phyloP scores from a whole-genome alignment of 2,797 vertebrate genomes.

The Zenarchopterus dispar region DNA sequence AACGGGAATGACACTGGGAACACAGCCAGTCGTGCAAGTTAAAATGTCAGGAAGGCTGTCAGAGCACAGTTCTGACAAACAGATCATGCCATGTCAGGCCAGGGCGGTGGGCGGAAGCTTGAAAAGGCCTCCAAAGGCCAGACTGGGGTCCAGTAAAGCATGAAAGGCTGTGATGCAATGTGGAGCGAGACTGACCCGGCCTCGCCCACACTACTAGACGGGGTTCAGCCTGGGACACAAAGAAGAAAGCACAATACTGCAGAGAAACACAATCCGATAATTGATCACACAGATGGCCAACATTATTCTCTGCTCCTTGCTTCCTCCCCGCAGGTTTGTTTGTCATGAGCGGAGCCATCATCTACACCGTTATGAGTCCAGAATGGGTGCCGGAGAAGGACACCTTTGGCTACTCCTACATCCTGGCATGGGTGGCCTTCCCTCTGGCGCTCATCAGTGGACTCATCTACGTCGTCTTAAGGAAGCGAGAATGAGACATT shows the following conservation, averaged over 20 bases:
- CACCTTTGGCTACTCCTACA: slow-evolving; percentile 91
- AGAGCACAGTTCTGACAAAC: slow-evolving; percentile 48
- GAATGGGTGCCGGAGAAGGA: slow-evolving; percentile 78
- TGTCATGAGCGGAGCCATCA: slow-evolving; percentile 92
- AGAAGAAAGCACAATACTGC: background rate
- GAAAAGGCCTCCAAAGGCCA: slow-evolving; percentile 16
- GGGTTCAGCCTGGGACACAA: slow-evolving; percentile 45
- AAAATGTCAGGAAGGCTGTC: slow-evolving; percentile 76
- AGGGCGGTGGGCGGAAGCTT: slow-evolving; percentile 38
- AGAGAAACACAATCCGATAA: slow-evolving; percentile 34
- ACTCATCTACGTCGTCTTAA: slow-evolving; percentile 93
- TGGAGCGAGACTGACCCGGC: slow-evolving; percentile 9
- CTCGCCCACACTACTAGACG: background rate
- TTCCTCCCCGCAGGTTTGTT: slow-evolving; percentile 86
- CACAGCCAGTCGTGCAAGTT: slow-evolving; percentile 48
- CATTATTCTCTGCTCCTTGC: background rate
- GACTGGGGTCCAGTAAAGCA: slow-evolving; percentile 24
- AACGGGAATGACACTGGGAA: slow-evolving; percentile 58
- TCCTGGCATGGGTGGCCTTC: slow-evolving; percentile 96
- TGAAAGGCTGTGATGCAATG: slow-evolving; percentile 28
- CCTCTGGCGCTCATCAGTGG: slow-evolving; percentile 93
- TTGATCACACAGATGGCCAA: background rate
- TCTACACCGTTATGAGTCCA: slow-evolving; percentile 92
- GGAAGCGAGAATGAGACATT: slow-evolving; percentile 90
- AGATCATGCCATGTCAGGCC: slow-evolving; percentile 60